Evolutionary conservation across 1,140 invertebrate species (phyloP).

Genomic region (Teleogryllus occipitalis): DNA sequence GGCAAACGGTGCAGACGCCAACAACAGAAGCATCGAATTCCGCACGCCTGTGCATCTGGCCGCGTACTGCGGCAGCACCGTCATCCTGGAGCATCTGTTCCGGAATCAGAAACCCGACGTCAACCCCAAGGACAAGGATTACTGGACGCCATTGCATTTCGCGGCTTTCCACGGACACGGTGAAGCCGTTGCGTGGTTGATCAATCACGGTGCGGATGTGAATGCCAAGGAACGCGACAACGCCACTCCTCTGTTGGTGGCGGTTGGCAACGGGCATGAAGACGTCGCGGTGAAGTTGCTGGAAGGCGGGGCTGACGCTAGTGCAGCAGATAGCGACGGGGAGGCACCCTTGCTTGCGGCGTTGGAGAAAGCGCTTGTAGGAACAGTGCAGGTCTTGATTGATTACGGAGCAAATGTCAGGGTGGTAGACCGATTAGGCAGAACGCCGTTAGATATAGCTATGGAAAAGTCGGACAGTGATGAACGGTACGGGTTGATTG

Average conservation of each 20-base stretch:
- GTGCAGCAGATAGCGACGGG: background rate
- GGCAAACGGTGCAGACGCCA: slow-evolving; percentile 30
- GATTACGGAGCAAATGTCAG: background rate
- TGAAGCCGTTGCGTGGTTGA: background rate
- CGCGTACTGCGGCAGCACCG: slow-evolving; percentile 60
- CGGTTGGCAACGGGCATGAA: background rate
- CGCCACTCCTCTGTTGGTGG: background rate
- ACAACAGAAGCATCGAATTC: slow-evolving; percentile 40
- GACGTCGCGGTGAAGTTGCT: background rate
- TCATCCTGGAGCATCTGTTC: slow-evolving; percentile 34
- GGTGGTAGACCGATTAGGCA: too few species aligned
- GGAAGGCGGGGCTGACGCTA: background rate
- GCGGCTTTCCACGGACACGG: slow-evolving; percentile 42
- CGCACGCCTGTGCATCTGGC: slow-evolving; percentile 69
- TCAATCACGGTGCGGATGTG: background rate
- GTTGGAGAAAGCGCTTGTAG: background rate
- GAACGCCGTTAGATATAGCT: too few species aligned
- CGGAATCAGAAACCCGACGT: background rate
- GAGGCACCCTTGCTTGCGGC: background rate
- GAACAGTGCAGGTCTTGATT: background rate
- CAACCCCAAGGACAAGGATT: slow-evolving; percentile 33
- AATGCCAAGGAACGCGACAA: background rate
- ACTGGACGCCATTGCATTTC: slow-evolving; percentile 65
- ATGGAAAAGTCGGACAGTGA: too few species aligned
- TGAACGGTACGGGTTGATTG: too few species aligned